These are phyloP conservation scores for Drosophila pandora DNA, from an alignment of 1,140 invertebrate genomes.

Conservation along the genomic window DNA sequence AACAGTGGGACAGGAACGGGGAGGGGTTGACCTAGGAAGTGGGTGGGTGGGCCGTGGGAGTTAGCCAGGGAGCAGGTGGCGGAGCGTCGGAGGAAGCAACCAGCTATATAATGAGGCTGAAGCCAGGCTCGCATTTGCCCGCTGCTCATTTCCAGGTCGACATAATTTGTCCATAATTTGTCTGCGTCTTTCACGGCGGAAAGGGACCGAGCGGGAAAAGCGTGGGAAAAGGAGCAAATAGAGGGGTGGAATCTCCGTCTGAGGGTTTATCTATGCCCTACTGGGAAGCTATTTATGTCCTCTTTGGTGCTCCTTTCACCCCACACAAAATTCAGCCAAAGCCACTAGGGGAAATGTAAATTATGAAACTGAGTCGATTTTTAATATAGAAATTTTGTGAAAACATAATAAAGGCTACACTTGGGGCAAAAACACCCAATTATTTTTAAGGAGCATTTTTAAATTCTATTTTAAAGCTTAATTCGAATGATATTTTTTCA, in stretches of 20 bases:
- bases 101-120: conserved; percentile 73
- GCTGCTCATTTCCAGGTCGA: conserved; percentile 80
- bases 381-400: conserved; percentile 33
- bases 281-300: conserved; percentile 73
- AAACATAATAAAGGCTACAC: conserved; percentile 5
- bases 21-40: conserved; percentile 1
- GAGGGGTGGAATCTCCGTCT: conserved; percentile 25
- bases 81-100: conserved; percentile 27
- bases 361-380: conserved; percentile 43
- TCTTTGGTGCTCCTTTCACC: conserved; percentile 54
- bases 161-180: conserved; percentile 81
- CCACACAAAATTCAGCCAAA: conserved; percentile 14
- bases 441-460: background rate
- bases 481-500: background rate
- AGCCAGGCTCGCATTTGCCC: conserved; percentile 50
- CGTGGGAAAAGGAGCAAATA: background rate
- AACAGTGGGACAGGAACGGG: conserved; percentile 22
- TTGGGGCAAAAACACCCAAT: background rate
- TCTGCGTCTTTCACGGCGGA: conserved; percentile 60
- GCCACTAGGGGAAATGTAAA: conserved; percentile 30
- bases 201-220: background rate
- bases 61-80: background rate
- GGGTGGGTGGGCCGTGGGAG: background rate
- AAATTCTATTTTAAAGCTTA: background rate
- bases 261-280: conserved; percentile 69